A percentile compares a stretch with the other conserved stretches of the same genome.
phyloP scores from a whole-genome alignment of 2,888 invertebrate species.

The Lordiphosa fenestrarum region DNA sequence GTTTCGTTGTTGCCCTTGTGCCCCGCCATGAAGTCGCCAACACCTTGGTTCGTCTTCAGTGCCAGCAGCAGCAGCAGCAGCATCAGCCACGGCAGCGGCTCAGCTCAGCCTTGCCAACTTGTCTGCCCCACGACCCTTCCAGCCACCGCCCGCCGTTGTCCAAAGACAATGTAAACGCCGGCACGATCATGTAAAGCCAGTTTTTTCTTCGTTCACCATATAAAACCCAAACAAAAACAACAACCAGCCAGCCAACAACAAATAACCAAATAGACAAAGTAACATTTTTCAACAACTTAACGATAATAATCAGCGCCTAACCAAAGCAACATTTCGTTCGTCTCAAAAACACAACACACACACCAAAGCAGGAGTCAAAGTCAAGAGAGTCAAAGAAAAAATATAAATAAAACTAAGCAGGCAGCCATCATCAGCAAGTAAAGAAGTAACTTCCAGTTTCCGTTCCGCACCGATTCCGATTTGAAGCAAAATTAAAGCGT shows the following conservation, averaged over 20 bases:
- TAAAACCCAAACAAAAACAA: constrained; percentile 37
- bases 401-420: constrained; percentile 42
- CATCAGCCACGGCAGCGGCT: constrained; percentile 3
- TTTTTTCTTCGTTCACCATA: constrained; percentile 67
- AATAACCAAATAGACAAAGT: constrained; percentile 71
- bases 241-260: constrained; percentile 75
- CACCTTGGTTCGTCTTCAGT: background rate
- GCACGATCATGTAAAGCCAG: constrained; percentile 64
- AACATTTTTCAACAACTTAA: constrained; percentile 65
- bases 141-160: constrained; percentile 21
- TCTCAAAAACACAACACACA: constrained; percentile 39
- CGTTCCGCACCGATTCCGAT: constrained; percentile 65
- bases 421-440: constrained; percentile 48
- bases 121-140: constrained; percentile 38
- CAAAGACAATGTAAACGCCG: constrained; percentile 71
- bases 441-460: constrained; percentile 38
- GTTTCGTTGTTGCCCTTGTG: background rate
- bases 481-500: constrained; percentile 74
- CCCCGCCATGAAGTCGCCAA: background rate
- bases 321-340: constrained; percentile 61
- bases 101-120: constrained; percentile 58
- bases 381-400: constrained; percentile 5
- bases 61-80: constrained; percentile 1
- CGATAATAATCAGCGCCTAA: constrained; percentile 53
- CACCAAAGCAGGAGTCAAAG: constrained; percentile 23